A percentile compares a stretch with the other conserved stretches of the same genome.
These are phyloP conservation scores for Tapirus terrestris DNA, from an alignment of 2,113 vertebrate species.

Conservation along the genomic window DNA sequence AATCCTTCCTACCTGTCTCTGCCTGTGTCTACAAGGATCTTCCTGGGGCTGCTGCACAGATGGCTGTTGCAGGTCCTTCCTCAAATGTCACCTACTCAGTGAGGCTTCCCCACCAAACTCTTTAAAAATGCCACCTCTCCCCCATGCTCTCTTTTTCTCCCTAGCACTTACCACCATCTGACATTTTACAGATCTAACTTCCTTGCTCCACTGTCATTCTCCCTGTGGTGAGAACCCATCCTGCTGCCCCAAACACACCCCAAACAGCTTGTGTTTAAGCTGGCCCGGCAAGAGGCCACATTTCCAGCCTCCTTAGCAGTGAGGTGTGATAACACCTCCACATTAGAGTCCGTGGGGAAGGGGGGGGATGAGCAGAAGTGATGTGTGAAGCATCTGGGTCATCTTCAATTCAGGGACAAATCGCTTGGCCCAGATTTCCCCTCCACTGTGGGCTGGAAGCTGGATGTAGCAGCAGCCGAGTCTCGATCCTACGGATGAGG, in stretches of 20 bases:
- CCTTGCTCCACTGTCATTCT: neutral
- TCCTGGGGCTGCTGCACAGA: neutral
- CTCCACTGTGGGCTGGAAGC: neutral
- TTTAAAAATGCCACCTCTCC: neutral
- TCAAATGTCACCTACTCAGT: neutral
- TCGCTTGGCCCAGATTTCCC: neutral
- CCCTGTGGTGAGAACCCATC: accelerated
- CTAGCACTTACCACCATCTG: neutral
- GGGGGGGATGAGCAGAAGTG: neutral
- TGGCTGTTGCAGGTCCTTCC: too few species aligned
- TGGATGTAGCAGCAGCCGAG: neutral
- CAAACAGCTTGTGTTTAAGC: neutral
- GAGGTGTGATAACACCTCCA: neutral
- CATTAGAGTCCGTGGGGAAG: neutral
- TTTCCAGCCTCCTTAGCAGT: neutral
- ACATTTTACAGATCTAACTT: neutral
- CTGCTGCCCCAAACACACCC: too few species aligned
- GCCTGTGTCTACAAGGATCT: neutral
- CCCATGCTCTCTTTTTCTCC: neutral
- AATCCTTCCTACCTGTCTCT: too few species aligned
- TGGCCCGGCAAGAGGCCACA: neutral
- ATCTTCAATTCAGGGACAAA: neutral
- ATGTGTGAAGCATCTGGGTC: neutral
- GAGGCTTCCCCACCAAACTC: neutral
- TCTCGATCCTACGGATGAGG: neutral